These are phyloP conservation scores for Thermophis baileyi DNA, from an alignment of 2,113 vertebrate species.

Conservation along the genomic window DNA sequence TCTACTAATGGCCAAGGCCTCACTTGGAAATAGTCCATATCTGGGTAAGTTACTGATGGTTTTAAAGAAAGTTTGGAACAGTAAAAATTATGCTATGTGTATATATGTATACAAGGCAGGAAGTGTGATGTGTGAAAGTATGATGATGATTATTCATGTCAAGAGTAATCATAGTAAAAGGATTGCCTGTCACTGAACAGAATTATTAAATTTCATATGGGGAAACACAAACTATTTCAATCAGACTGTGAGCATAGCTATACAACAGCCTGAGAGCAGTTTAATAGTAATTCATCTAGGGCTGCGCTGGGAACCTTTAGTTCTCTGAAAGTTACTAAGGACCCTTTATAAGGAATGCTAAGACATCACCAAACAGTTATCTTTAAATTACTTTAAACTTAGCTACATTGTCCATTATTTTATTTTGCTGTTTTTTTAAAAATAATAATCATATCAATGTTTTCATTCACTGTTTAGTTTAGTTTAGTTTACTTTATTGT, in stretches of 20 bases:
- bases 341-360: background rate
- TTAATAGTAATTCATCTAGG: too few species aligned
- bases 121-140: background rate
- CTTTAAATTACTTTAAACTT: background rate
- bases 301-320: background rate
- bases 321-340: background rate
- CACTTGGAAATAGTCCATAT: background rate
- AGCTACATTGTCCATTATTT: background rate
- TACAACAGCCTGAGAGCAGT: background rate
- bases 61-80: background rate
- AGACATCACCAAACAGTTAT: background rate
- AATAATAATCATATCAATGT: background rate
- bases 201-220: background rate
- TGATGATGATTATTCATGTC: background rate
- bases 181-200: background rate
- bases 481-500: too few species aligned
- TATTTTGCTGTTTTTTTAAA: background rate
- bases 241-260: background rate
- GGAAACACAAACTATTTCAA: background rate
- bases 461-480: background rate
- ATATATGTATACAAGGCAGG: background rate
- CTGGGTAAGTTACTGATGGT: background rate
- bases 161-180: background rate
- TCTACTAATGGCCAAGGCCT: background rate
- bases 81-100: background rate